Conservation (phyloP, 2,888 invertebrate genomes). For the Spialia ferax region DNA sequence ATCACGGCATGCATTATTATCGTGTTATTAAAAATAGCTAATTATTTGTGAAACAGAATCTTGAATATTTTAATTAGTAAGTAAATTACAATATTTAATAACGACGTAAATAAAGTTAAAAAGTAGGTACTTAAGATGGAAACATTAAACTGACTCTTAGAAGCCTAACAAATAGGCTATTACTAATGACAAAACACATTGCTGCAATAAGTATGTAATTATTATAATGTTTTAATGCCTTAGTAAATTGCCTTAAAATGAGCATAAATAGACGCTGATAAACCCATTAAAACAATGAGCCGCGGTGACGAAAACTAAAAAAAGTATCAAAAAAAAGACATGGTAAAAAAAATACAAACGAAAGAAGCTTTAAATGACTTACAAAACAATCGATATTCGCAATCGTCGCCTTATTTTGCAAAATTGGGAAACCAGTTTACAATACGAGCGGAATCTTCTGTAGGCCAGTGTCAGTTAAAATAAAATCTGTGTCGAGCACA, state of each 20-base stretch:
- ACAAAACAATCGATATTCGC: slow-evolving; percentile 48
- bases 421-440: slow-evolving; percentile 48
- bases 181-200: background rate
- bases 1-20: no score
- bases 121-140: background rate
- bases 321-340: no score
- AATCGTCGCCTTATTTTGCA: slow-evolving; percentile 46
- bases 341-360: background rate
- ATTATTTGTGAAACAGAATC: background rate
- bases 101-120: background rate
- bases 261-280: background rate
- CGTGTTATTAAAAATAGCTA: no score
- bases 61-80: background rate
- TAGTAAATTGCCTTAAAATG: background rate
- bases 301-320: background rate
- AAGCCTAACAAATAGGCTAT: no score
- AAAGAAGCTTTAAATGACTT: slow-evolving; percentile 40
- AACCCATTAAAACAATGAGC: background rate
- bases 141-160: background rate
- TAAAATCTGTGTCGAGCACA: slow-evolving; percentile 41
- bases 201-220: background rate
- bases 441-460: slow-evolving; percentile 49
- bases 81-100: background rate
- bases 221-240: background rate
- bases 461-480: slow-evolving; percentile 47